Conservation (phyloP, 2,797 vertebrate genomes). For the Myotis pilosus region DNA sequence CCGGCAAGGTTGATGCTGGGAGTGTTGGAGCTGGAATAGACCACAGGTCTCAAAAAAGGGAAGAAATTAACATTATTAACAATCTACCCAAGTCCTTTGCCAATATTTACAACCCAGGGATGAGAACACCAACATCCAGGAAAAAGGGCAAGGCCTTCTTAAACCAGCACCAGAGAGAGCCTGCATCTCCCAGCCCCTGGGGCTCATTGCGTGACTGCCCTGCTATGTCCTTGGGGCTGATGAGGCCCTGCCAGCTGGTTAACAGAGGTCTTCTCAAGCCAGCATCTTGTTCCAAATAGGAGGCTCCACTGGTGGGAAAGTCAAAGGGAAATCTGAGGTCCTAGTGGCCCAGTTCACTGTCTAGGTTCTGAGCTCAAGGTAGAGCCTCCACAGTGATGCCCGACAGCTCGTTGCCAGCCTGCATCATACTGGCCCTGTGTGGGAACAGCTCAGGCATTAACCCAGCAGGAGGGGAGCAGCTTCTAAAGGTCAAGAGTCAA, state of each 20-base stretch:
- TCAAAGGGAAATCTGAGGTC: not conserved
- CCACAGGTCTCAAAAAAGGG: not conserved
- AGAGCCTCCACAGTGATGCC: not conserved
- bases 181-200: not conserved
- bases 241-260: accelerated
- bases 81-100: not conserved
- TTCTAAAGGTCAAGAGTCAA: not conserved
- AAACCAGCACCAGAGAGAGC: not conserved
- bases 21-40: not conserved
- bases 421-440: not conserved
- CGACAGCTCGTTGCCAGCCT: not conserved
- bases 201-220: too few relatives aligned
- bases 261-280: not conserved
- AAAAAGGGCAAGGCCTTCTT: not conserved
- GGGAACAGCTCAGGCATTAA: not conserved
- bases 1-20: not conserved
- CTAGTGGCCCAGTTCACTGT: not conserved
- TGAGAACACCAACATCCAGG: not conserved
- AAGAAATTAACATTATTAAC: not conserved
- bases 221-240: not conserved
- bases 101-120: not conserved
- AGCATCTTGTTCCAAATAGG: not conserved
- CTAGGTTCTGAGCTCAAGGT: not conserved
- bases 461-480: not conserved
- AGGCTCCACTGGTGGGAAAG: not conserved